Conservation (phyloP, 37 sponge, comb jelly and placozoan genomes). For the Cladorhizidae sp. region DNA sequence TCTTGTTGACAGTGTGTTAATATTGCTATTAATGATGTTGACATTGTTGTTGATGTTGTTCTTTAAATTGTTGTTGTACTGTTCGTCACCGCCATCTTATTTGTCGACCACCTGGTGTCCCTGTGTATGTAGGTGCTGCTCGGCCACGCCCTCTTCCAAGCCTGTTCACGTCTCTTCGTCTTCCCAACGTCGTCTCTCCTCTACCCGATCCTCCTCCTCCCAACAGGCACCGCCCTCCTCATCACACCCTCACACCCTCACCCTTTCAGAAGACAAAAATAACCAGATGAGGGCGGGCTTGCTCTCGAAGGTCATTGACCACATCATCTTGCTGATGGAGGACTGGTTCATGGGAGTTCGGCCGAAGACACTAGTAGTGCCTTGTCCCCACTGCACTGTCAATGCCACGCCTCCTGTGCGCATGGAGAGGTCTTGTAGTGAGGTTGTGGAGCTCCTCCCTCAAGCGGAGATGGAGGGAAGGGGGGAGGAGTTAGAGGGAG, state of each 20-base stretch:
- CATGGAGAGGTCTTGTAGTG: constrained; percentile 32
- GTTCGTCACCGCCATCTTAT: too few relatives aligned
- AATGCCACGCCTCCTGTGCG: neutral
- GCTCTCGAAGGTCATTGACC: constrained; percentile 61
- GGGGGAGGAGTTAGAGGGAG: neutral
- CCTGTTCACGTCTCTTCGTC: neutral
- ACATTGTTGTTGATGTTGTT: too few relatives aligned
- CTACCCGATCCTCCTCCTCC: neutral
- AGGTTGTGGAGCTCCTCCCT: neutral
- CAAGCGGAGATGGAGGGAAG: constrained; percentile 4
- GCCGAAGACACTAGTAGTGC: constrained; percentile 38
- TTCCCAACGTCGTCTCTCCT: neutral
- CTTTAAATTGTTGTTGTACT: too few relatives aligned
- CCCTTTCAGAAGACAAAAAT: constrained; percentile 44
- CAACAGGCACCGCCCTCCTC: neutral
- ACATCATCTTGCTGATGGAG: constrained; percentile 59
- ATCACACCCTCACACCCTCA: neutral
- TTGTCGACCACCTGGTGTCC: too few relatives aligned
- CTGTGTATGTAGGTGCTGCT: neutral
- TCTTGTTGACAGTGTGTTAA: too few relatives aligned
- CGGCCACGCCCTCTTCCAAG: neutral
- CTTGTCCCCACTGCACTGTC: constrained; percentile 52
- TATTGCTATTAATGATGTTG: too few relatives aligned
- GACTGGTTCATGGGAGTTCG: constrained; percentile 75
- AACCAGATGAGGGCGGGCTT: constrained; percentile 81